Evolutionary conservation across 1,140 invertebrate species (phyloP), one percentile per base, ranked within the genome.

Genomic region (Caenorhabditis latens): DNA sequence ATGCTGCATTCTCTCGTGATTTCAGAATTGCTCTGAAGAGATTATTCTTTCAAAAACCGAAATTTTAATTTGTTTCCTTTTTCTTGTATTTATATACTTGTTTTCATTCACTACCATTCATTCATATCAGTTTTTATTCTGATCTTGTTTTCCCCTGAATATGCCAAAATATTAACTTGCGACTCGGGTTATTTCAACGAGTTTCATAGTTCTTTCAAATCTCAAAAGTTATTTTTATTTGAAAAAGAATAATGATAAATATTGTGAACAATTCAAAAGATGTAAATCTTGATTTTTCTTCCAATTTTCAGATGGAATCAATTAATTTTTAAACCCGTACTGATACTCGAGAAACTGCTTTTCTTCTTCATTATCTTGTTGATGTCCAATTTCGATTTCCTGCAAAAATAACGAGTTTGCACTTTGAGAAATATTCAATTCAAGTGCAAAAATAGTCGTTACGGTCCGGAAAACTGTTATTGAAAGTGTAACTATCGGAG

Each of bases 1-100:
- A 98, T 93, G 96, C 96, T 0, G 97, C 96, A 6, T 94, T 97
- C 42, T 97, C 97, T 91, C 71, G 71, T 19, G 71, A 79, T 42
- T 79, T 79, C 46, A 48, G 71, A 79, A 50, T 79, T 32, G 71
- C 71, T 79, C 71, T 79, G 46, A 79, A 79, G 46, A 50, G 71
- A 79, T 79, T 79, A 79, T 79, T 79, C 71, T 50, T 79, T 50
- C 71, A 79, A 42, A 79, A 48, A 42, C 71, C 71, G 1, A 50
- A 79, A 5, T 79, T 79, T 79, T 79, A 46, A 71, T 40, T 65
- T 2, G 42, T 65, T 40, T 65, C 61, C 2, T 7, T 46, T 43
- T 46, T 46, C 19, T 32, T 13, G 42, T 24, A 7, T 79, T 79
- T 50, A 32, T 32, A 32, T 79, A 24, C 71, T 50, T 21, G n/a